Evolutionary conservation across 2,797 vertebrate species (phyloP), one percentile per base, ranked within the genome.

Genomic region (Decapterus maruadsi): DNA sequence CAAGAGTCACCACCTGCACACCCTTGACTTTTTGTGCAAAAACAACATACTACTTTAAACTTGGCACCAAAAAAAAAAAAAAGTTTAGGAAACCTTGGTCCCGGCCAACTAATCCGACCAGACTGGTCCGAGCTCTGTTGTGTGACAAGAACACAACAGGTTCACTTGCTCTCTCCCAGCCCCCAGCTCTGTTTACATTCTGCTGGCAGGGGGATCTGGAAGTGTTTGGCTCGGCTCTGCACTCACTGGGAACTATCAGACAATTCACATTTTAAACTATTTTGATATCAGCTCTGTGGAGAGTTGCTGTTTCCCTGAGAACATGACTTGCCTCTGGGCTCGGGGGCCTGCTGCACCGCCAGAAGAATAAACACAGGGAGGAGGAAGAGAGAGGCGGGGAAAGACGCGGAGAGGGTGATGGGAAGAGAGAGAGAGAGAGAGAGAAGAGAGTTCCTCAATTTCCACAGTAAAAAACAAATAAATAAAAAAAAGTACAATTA

Each of bases 261-360:
- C 70, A 64, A 89, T 92, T 90, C 90, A 82, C 82, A 88, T 91
- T 94, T 93, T 94, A 93, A 92, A 93, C 92, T 93, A 90, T 94
- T 94, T 93, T 92, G 91, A 94, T 95, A 94, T 92, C 78, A 88
- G 89, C 93, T 94, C 93, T 94, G 88, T 91, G 78, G 93, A 94
- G 93, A 95, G 85, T 93, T 94, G 93, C 88, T 65, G 84, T 93
- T 92, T 90, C 92, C 92, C 87, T 92, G 93, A 94, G 95, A 94
- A 94, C 87, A 71, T 77, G 86, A 86, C 88, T 89, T 66, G 88
- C 89, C 91, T 90, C 83, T 89, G 90, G 92, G 90, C 92, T 90
- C 84, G 77, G 89, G 93, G 90, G 91, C 81, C 90, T 80, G 85
- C 85, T 81, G 86, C 90, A 77, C 83, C 82, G 85, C 90, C 91